A percentile compares a stretch with the other conserved stretches of the same genome.
Conservation (phyloP, 2,888 invertebrate species). For the Hermodice carunculata region DNA sequence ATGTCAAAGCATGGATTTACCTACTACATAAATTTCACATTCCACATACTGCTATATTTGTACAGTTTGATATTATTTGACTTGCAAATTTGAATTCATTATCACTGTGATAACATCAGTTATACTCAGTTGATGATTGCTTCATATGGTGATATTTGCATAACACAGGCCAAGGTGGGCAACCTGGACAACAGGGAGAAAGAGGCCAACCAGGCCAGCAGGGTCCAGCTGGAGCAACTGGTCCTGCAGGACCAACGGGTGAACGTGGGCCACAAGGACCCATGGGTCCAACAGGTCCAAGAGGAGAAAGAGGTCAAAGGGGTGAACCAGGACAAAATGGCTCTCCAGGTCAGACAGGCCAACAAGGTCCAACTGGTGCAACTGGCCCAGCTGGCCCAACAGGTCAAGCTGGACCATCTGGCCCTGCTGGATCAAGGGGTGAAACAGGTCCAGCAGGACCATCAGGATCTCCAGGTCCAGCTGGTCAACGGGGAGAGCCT, state of each 20-base stretch:
- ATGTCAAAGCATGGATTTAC: no score
- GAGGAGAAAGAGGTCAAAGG: neutral
- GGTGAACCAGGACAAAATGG: slow-evolving; percentile 52
- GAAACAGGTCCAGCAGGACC: slow-evolving; percentile 15
- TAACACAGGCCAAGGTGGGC: no score
- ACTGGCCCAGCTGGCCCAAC: slow-evolving; percentile 25
- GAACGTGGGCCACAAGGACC: slow-evolving; percentile 10
- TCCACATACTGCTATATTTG: no score
- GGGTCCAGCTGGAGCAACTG: slow-evolving; percentile 11
- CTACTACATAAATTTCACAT: no score
- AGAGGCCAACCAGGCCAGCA: slow-evolving; percentile 9
- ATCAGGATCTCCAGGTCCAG: slow-evolving; percentile 4
- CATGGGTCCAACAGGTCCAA: slow-evolving; percentile 5
- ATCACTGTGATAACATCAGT: neutral
- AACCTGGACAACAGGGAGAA: no score
- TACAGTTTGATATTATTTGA: no score
- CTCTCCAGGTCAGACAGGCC: slow-evolving; percentile 34
- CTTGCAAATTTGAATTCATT: no score
- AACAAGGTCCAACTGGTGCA: slow-evolving; percentile 23
- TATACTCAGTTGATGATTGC: no score
- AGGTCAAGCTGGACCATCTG: slow-evolving; percentile 12
- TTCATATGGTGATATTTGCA: no score
- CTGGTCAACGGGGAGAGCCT: slow-evolving; percentile 11
- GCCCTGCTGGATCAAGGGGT: slow-evolving; percentile 16
- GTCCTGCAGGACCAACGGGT: slow-evolving; percentile 12